Evolutionary conservation across 2,797 vertebrate species (phyloP).

Genomic region (Podargus strigoides): DNA sequence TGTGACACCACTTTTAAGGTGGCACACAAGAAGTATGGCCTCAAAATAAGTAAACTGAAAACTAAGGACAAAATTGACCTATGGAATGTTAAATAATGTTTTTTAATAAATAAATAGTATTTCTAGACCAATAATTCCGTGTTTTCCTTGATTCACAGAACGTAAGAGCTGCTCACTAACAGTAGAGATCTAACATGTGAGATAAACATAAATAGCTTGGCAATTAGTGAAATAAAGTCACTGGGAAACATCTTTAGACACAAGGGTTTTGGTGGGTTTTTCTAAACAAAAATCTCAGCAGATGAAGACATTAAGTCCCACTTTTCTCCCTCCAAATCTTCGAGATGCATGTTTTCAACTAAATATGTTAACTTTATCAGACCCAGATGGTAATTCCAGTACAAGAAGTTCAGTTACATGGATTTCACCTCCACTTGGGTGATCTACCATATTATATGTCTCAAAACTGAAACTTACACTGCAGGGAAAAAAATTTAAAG

Average conservation of each 20-base stretch:
- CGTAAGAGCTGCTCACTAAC: neutral
- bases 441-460: accelerated
- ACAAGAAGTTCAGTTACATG: neutral
- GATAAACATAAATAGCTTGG: neutral
- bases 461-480: neutral
- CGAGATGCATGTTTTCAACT: neutral
- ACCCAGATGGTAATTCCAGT: neutral
- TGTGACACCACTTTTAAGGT: neutral
- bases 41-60: neutral
- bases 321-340: neutral
- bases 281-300: neutral
- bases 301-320: neutral
- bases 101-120: neutral
- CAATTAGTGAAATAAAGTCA: neutral
- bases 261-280: accelerated
- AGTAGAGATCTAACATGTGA: neutral
- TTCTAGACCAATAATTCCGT: neutral
- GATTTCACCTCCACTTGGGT: neutral
- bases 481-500: neutral
- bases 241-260: neutral
- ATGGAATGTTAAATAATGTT: neutral
- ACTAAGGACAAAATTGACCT: neutral
- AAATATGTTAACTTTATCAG: neutral
- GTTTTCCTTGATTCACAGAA: neutral
- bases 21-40: neutral